These are phyloP conservation scores for Tauraco hartlaubi DNA, from an alignment of 2,797 vertebrate genomes.

Conservation along the genomic window DNA sequence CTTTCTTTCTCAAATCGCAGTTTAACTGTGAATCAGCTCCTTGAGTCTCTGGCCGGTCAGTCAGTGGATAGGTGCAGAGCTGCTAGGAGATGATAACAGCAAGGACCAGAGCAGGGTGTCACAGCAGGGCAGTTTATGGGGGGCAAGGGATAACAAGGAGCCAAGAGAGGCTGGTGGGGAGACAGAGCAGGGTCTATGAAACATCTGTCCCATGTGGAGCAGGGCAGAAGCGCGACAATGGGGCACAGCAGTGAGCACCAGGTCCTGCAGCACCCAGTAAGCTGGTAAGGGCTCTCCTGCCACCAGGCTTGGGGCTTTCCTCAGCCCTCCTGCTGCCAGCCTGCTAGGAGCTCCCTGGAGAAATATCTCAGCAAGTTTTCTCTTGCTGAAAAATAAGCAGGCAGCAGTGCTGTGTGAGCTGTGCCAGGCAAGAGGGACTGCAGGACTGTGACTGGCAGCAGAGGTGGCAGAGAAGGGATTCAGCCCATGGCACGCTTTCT, in stretches of 20 bases:
- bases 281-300: not conserved
- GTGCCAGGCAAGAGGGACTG: not conserved
- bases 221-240: fast-evolving
- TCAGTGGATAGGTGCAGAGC: not conserved
- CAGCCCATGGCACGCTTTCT: fast-evolving
- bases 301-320: not conserved
- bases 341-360: not conserved
- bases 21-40: not conserved
- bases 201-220: fast-evolving
- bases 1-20: not conserved
- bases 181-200: not conserved
- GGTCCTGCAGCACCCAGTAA: not conserved
- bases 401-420: not conserved
- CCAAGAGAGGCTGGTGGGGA: not conserved
- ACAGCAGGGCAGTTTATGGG: not conserved
- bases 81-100: not conserved
- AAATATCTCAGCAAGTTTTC: not conserved
- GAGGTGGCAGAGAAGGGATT: not conserved
- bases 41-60: not conserved
- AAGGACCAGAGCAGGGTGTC: not conserved
- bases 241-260: not conserved
- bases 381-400: not conserved
- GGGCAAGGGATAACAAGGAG: not conserved
- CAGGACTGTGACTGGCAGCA: not conserved
- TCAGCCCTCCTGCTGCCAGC: not conserved